Percentiles rank a stretch among this genome's conserved stretches.
Conservation (phyloP, 2,797 vertebrate genomes). For the Cuculus canorus region DNA sequence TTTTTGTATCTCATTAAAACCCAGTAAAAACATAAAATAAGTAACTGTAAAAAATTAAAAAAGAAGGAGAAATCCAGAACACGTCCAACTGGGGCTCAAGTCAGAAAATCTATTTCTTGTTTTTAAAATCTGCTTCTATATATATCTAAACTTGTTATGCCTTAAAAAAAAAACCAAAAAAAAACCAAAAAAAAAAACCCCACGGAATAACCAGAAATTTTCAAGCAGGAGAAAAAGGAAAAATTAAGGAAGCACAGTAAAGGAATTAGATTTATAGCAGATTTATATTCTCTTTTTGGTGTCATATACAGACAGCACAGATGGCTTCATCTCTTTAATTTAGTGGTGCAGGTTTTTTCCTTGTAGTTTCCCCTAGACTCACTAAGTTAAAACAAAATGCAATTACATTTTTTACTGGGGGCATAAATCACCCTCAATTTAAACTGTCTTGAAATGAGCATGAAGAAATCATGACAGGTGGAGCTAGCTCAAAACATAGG, state of each 20-base stretch:
- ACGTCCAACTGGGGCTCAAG: neutral
- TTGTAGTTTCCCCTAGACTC: neutral
- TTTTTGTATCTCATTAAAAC: neutral
- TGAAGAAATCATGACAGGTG: neutral
- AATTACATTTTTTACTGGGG: neutral
- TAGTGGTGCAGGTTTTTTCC: neutral
- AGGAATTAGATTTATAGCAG: neutral
- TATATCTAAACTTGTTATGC: neutral
- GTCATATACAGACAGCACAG: neutral
- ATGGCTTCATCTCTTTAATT: conserved; percentile 3
- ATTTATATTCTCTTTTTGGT: neutral
- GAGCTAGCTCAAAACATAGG: neutral
- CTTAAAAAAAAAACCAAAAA: neutral
- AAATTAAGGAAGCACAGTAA: neutral
- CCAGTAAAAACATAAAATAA: neutral
- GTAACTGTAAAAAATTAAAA: neutral
- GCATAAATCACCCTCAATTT: neutral
- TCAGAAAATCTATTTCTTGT: neutral
- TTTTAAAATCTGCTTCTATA: neutral
- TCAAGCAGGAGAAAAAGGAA: neutral
- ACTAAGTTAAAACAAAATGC: neutral
- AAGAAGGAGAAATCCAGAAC: neutral
- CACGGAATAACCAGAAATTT: neutral
- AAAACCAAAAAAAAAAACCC: conserved; percentile 9
- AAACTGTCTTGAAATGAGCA: neutral